Evolutionary conservation across 2,113 vertebrate genomes (phyloP).

Genomic region (Lichenostomus cassidix): DNA sequence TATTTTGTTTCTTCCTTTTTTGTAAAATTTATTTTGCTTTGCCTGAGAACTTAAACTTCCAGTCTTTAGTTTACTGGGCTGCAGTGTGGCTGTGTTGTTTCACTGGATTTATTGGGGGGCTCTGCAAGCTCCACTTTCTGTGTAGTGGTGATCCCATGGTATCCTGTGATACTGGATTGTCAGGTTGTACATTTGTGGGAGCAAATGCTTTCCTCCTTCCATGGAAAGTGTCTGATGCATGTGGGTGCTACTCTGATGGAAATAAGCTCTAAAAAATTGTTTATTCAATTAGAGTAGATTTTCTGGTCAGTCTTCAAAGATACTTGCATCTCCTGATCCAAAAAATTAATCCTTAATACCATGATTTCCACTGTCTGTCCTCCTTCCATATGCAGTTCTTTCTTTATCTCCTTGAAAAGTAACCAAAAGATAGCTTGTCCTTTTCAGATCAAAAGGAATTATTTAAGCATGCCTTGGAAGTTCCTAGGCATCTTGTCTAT

Average conservation of each 20-base stretch:
- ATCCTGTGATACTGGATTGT: not conserved
- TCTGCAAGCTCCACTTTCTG: not conserved
- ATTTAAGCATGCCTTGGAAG: not conserved
- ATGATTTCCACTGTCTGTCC: not conserved
- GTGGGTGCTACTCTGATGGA: not conserved
- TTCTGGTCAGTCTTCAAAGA: not conserved
- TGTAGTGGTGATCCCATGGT: not conserved
- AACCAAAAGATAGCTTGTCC: not conserved
- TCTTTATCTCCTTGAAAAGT: not conserved
- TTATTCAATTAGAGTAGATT: not conserved
- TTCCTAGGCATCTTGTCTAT: not conserved
- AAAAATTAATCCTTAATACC: not conserved
- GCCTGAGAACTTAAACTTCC: not conserved
- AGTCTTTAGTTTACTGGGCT: not conserved
- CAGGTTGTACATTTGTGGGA: not conserved
- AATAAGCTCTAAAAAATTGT: not conserved
- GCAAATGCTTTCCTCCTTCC: not conserved
- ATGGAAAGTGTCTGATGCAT: not conserved
- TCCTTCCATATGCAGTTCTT: not conserved
- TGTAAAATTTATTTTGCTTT: not conserved
- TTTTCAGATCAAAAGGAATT: conserved; percentile 13
- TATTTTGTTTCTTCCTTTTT: not conserved
- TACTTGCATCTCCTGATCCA: not conserved
- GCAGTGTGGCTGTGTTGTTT: not conserved
- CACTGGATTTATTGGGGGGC: not conserved